Base-by-base conservation (phyloP, 2,797 vertebrate genomes). In the Propithecus perrieri region DNA sequence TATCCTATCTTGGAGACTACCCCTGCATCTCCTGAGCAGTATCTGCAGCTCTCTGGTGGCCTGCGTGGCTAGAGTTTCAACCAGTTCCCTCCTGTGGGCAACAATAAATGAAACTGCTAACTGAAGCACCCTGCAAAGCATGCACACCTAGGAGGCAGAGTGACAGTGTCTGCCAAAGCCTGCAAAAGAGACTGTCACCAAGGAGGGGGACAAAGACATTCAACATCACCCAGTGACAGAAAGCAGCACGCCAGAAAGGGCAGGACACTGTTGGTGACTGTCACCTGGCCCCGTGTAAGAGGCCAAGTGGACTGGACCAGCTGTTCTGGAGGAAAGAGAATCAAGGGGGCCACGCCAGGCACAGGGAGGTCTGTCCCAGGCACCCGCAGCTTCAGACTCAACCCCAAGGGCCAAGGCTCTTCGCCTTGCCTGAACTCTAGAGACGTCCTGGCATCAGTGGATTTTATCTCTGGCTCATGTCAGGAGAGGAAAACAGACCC, bases 221-320 rank as follows among this genome's bases (percentile, higher is more conserved):
- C 12, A 13, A 9, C 69, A 11, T 41, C 4, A 33, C 55, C 72
- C 20, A 7, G 7, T 13, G 30, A 55, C 28, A 9, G 61, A 50
- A 59, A 67, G 69, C 24, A 57, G 8, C 3, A 5, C 4, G 33
- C 50, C 30, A 38, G 61, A 43, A n/a, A 41, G 7, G 78, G 38
- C 18, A 87, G n/a, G 12, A 50, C 35, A 10, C 6, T 15, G 4
- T 57, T 5, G 20, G 65, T 14, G 33, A 88, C n/a, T 2, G 9
- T 20, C 38, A 75, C 28, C 10, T 13, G 59, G 59, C 7, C 83
- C 57, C 5, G 4, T 8, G 1, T 2, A 1, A 61, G 46, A 89
- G 80, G 63, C 24, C 22, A n/a, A 57, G 33, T 2, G 33, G 76
- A 28, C 53, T 14, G 24, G 33, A 1, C 0, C 0, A 24, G 28